Base-by-base conservation (phyloP, 53 echinoderm and acorn worm genomes). In the Mesocentrotus franciscanus region DNA sequence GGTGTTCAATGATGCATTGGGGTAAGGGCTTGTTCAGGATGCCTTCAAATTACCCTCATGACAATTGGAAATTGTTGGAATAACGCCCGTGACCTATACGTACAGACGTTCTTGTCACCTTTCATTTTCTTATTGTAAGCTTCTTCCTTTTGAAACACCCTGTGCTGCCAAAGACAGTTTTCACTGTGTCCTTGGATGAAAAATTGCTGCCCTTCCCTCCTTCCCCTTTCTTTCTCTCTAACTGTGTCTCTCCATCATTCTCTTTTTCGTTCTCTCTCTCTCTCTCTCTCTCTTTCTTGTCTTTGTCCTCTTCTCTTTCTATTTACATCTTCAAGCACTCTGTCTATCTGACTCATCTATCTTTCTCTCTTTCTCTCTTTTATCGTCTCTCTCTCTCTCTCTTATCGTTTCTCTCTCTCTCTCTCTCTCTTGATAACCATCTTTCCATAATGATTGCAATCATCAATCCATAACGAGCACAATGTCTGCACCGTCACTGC, bases 81-180 rank as follows among this genome's bases (percentile, higher is more conserved):
- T 87, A 87, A 87, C 58, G 87, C 10, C 87, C 87, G 27, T 87
- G 87, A 87, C 87, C 87, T 87, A 87, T 87, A 29, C 59, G 87
- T 56, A 27, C 29, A 87, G 57, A 58, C n/a, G 32, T 12, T 56
- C 87, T 87, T 12, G 87, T 87, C 87, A 87, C 87, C 87, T 87
- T 87, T 87, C 87, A 87, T 56, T 87, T 87, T 87, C 87, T 27
- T 29, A 59, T 58, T 35, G 22, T 81, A 9, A 16, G 81, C 18
- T 81, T 42, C 42, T 18, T 81, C 42, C 81, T 18, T 39, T 81
- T 42, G 18, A 35, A 81, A 20, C 81, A 18, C 49, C 16, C 76
- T 76, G 49, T 49, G 49, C 49, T 49, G 49, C 32, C 33, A 27
- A 39, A 20, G 42, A 42, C 9, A 42, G 3, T 15, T 16, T 81